Evolutionary conservation across 1,140 invertebrate genomes (phyloP), one percentile per base, ranked within the genome.

Genomic region (Nymphalis io): DNA sequence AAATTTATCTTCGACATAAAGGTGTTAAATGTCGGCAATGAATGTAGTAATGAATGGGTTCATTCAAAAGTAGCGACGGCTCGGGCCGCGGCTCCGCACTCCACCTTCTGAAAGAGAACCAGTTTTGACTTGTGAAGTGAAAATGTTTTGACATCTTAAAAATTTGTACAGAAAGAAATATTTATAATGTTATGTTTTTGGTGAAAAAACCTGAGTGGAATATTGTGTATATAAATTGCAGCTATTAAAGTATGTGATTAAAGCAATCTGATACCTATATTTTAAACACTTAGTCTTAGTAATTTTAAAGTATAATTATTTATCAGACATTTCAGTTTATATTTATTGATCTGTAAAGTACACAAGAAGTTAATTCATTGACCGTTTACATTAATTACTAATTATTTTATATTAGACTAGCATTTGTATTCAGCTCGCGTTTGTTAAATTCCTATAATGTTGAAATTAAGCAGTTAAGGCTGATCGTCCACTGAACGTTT

Each of bases 1-100:
- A 63, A 33, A 63, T 51, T 63, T 39, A 48, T 51, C 13, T 12
- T 23, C 16, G 18, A 46, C 12, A 33, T 33, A 33, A 12, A 63
- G 60, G 60, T 63, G 60, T 53, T 48, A 27, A 39, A 6, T 33
- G 59, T 18, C 53, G 57, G 33, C 44, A 65, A 42, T 62, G 67
- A 69, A 69, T 65, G 72, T 57, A 60, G 33, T 60, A 69, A 73
- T 73, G 72, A 73, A 73, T 73, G 72, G 57, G 48, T 44, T 73
- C 72, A 73, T 73, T 73, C 65, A 73, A 68, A 72, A 64, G 63
- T 53, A 40, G 63, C 42, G 53, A 39, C 3, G 8, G 13, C 40
- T 44, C 40, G 40, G 40, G 40, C 40, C 20, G 12, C 18, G 18
- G 57, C 57, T 3, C 27, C 11, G n/a, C 27, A 21, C 42, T 48